Base-by-base conservation (phyloP, 2,888 invertebrate genomes). In the Sylvicola cinctus region DNA sequence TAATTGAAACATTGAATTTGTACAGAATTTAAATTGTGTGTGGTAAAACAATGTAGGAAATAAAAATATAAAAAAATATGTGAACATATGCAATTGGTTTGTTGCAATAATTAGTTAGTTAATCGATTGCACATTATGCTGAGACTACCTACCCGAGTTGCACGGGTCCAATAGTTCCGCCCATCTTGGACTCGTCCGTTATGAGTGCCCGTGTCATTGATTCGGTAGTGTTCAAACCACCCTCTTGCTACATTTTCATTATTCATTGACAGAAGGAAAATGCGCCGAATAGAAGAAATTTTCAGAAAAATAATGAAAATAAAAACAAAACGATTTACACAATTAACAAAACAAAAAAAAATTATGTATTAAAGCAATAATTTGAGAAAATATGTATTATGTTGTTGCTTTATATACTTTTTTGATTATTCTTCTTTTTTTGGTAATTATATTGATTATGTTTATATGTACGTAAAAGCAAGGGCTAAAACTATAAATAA, bases 131-230 rank as follows among this genome's bases (percentile, higher is more conserved):
- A 35, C 16, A 30, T 17, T 35, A 35, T 37, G 29, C 35, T 25
- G 33, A 44, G 41, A 44, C 51, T 58, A 85, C 84, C 69, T 85
- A 87, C 85, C 87, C 87, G 66, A 88, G 73, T 66, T 87, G 87
- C 62, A 87, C 84, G 63, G 84, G 84, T 65, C 84, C 85, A 64
- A 80, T 68, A 54, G 69, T 72, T 65, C 79, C 75, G 44, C 57
- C 57, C 67, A 76, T 74, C 66, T 79, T 77, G 64, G 78, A 76
- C 70, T 87, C 85, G 67, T 87, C 87, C 65, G 80, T 80, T 63
- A 87, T 87, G 67, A 87, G 76, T 65, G 85, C 84, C 62, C 85
- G 77, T 63, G 87, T 85, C 84, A 87, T 84, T 66, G 85, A 85
- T 67, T 87, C 87, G 64, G 83, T 84, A 68, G 81, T 77, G 70